Base-by-base conservation (phyloP, 2,797 vertebrate species). In the Channallabes apus region DNA sequence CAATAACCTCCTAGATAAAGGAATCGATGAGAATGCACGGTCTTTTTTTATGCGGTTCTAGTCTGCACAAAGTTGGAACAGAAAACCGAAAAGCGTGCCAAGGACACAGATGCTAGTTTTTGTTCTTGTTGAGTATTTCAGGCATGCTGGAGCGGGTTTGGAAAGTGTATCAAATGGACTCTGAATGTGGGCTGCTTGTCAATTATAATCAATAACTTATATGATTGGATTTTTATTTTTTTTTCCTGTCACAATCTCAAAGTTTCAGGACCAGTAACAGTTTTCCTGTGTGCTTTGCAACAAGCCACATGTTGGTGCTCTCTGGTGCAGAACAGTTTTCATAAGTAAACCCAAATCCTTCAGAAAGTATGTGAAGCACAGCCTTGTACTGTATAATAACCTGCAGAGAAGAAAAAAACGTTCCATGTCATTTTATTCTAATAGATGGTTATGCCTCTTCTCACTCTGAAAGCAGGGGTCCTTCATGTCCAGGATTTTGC, bases 1-100 rank as follows among this genome's bases (percentile, higher is more conserved):
- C 82, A 83, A 18, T 14, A 24, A 29, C 35, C 24, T 38, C 75
- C 20, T 24, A 6, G 29, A 77, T 22, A 27, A 61, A 61, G 27
- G 22, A 78, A 78, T 29, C 29, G 24, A 35, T 38, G 7, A 11
- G 17, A 32, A 18, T 29, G n/a, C 51, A 22, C 2, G 2, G 46
- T 51, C 46, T 32, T 58, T 3, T 9, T 32, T 58, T 11, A 76
- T 56, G 51, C 46, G 54, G 75, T 29, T 22, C 29, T 32, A 14
- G 73, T 29, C 27, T 77, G 54, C 54, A 77, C 54, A 77, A 78
- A 24, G 76, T 59, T 78, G 76, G 76, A 78, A 78, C 29, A 78
- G 29, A 61, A 78, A 78, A 78, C n/a, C 12, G 0, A 38, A 61
- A 61, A 15, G 29, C 15, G 73, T 14, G 73, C 73, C 73, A 77